Evolutionary conservation across 2,113 vertebrate species (phyloP), one percentile per base, ranked within the genome.

Genomic region (Leptobrachium ailaonicum): DNA sequence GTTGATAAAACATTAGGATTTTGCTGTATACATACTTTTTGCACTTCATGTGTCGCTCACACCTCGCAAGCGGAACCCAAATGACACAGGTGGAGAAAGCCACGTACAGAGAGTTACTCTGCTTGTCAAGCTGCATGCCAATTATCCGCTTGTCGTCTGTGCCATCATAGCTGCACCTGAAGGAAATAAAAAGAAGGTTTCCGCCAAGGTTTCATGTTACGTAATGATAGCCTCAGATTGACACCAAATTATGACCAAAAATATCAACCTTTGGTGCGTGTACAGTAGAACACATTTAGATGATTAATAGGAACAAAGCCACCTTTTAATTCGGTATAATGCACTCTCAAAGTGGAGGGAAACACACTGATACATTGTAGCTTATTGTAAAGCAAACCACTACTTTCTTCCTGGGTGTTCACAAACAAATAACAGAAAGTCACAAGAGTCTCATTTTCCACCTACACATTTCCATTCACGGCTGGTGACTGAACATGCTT

Each of bases 31-130:
- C 90, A 0, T 90, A 99, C 97, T 98, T 99, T 90, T 98, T 99
- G 90, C 97, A 99, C 72, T 92, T 95, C 47, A 94, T 88, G 0
- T 99, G 97, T 58, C 94, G 93, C 73, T 98, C 95, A 0, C 98
- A 99, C 14, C 97, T 95, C 62, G 96, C 95, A 66, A 99, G 89
- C 3, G 98, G 97, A 75, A 98, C 94, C 83, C 93, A 95, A 56
- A 99, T 92, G 76, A 98, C 95, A 41, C 98, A 99, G 77, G 96
- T 98, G 50, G 95, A 94, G 88, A 99, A 99, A 0, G 97, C 96
- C 0, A 98, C 90, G 1, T 94, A 98, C 75, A 99, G 87, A 9
- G 92, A 85, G 0, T 91, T 94, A 83, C 94, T 95, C 75, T 89
- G 89, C 83, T 89, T 93, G 90, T 99, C 98, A 12, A 98, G 92